These are phyloP conservation scores for Acanthosepion pharaonis DNA, from an alignment of 2,888 invertebrate species.

Conservation along the genomic window DNA sequence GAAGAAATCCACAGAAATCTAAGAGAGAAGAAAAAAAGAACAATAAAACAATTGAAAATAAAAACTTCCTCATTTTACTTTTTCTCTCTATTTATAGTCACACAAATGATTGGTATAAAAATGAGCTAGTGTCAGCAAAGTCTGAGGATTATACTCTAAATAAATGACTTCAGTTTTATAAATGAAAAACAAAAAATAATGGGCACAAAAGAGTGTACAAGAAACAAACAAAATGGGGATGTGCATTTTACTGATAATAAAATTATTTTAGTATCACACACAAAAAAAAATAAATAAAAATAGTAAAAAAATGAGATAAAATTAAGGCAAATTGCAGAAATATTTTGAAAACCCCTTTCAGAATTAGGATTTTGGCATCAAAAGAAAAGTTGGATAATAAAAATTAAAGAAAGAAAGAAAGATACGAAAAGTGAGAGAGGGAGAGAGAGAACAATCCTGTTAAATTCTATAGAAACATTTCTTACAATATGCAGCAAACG, in stretches of 20 bases:
- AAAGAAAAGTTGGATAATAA: not conserved
- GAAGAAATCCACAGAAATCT: not conserved
- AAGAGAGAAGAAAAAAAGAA: not conserved
- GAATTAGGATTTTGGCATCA: constrained; percentile 22
- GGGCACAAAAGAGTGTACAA: not conserved
- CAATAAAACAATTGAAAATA: not conserved
- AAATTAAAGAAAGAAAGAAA: constrained; percentile 10
- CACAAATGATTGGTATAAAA: not conserved
- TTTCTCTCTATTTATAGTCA: not conserved
- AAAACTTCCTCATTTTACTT: not conserved
- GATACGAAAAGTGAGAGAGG: not conserved
- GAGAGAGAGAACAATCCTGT: not conserved
- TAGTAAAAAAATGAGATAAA: not conserved
- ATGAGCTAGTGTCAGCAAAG: not conserved
- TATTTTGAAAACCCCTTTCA: constrained; percentile 33
- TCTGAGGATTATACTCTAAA: not conserved
- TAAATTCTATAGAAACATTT: constrained; percentile 8
- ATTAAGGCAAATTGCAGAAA: not conserved
- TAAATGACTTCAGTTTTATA: not conserved
- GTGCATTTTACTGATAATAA: not conserved
- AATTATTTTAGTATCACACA: not conserved
- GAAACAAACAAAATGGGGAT: not conserved
- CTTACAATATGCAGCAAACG: not conserved
- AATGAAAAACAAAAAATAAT: not conserved
- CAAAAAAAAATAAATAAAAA: not conserved